phyloP scores from a whole-genome alignment of 1,140 invertebrate genomes.

The Cydia pomonella region DNA sequence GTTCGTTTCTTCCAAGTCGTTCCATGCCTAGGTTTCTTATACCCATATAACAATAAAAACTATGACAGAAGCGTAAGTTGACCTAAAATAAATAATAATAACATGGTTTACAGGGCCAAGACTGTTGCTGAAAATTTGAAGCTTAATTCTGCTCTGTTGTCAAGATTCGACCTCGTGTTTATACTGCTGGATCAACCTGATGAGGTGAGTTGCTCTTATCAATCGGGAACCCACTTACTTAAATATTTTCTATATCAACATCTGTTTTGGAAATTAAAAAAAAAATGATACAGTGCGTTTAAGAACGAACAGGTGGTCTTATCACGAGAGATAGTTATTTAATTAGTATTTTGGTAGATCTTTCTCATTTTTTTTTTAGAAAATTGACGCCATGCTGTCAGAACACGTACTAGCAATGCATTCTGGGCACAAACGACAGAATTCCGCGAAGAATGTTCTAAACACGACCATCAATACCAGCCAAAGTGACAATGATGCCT shows the following conservation, averaged over 20 bases:
- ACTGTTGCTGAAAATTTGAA: conserved; percentile 95
- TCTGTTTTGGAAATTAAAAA: too few species aligned
- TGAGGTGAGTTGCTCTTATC: conserved; percentile 64
- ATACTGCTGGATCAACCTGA: conserved; percentile 94
- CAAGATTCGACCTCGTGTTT: conserved; percentile 96
- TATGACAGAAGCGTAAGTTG: too few species aligned
- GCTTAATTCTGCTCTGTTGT: conserved; percentile 91
- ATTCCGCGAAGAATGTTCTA: conserved; percentile 37
- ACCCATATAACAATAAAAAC: too few species aligned
- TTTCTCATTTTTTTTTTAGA: conserved; percentile 47
- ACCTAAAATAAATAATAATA: too few species aligned
- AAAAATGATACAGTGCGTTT: too few species aligned
- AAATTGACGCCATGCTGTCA: conserved; percentile 88
- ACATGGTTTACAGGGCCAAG: conserved; percentile 82
- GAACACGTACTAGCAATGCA: conserved; percentile 91
- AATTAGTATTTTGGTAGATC: too few species aligned
- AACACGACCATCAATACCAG: conserved; percentile 53
- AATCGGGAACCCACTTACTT: too few species aligned
- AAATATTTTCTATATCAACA: too few species aligned
- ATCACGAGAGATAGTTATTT: too few species aligned
- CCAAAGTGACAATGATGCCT: conserved; percentile 51
- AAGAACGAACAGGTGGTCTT: too few species aligned
- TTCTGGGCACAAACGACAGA: conserved; percentile 75
- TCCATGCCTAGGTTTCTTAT: too few species aligned
- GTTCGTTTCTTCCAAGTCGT: too few species aligned